Evolutionary conservation across 2,113 vertebrate species (phyloP).

Genomic region (Bufo gargarizans): DNA sequence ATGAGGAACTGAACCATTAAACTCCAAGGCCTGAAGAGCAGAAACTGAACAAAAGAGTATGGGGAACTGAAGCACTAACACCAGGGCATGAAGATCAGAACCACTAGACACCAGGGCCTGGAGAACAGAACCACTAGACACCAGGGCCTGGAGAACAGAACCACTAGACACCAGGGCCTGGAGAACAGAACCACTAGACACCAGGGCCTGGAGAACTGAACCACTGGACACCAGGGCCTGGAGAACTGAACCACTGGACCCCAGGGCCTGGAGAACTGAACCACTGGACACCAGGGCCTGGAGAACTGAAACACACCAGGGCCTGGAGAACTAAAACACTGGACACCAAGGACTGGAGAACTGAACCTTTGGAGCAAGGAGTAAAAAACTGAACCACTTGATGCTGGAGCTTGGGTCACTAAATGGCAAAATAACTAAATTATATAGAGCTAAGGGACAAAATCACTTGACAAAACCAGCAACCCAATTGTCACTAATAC

Average conservation of each 20-base stretch:
- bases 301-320: not conserved
- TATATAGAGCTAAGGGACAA: no score
- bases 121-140: not conserved
- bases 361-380: not conserved
- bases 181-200: not conserved
- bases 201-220: no score
- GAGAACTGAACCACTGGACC: not conserved
- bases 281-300: not conserved
- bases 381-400: not conserved
- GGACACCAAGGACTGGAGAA: not conserved
- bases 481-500: no score
- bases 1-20: no score
- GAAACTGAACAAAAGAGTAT: no score
- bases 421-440: not conserved
- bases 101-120: no score
- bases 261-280: not conserved
- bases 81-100: no score
- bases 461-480: no score
- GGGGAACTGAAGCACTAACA: no score
- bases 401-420: not conserved
- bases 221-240: not conserved
- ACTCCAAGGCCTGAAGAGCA: no score
- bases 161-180: not conserved
- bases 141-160: not conserved
- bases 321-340: not conserved